A percentile compares a stretch with the other conserved stretches of the same genome.
phyloP scores from a whole-genome alignment of 2,113 vertebrate species.

The Callorhinus ursinus region DNA sequence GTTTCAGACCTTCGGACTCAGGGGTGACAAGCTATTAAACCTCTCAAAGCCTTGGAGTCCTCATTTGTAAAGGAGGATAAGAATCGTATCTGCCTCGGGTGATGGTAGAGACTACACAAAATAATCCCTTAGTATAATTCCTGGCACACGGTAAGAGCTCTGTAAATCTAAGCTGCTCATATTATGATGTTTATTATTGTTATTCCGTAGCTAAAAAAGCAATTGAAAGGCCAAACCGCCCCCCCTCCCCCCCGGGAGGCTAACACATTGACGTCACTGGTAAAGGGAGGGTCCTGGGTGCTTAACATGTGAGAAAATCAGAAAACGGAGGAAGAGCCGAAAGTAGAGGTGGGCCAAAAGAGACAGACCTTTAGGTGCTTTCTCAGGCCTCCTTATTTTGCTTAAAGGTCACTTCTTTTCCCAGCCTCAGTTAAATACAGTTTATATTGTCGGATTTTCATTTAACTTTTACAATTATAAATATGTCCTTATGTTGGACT shows the following conservation, averaged over 20 bases:
- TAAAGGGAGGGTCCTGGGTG: neutral
- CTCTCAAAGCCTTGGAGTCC: neutral
- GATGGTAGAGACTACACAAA: neutral
- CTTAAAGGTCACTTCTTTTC: neutral
- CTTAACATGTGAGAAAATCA: neutral
- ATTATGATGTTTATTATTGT: neutral
- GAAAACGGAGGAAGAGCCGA: neutral
- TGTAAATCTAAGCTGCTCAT: neutral
- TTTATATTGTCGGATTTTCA: neutral
- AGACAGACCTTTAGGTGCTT: neutral
- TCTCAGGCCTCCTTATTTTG: neutral
- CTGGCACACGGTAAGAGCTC: neutral
- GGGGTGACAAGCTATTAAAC: neutral
- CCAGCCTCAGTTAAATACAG: neutral
- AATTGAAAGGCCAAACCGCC: neutral
- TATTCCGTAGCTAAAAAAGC: neutral
- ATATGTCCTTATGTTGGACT: neutral
- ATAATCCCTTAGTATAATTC: neutral
- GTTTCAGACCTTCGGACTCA: neutral
- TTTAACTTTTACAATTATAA: neutral
- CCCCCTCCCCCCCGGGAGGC: neutral
- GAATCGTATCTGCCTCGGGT: neutral
- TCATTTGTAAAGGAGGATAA: neutral
- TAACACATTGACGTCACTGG: neutral
- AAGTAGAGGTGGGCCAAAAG: neutral